Evolutionary conservation across 2,888 invertebrate genomes (phyloP).

Genomic region (Drosophila tanythrix): DNA sequence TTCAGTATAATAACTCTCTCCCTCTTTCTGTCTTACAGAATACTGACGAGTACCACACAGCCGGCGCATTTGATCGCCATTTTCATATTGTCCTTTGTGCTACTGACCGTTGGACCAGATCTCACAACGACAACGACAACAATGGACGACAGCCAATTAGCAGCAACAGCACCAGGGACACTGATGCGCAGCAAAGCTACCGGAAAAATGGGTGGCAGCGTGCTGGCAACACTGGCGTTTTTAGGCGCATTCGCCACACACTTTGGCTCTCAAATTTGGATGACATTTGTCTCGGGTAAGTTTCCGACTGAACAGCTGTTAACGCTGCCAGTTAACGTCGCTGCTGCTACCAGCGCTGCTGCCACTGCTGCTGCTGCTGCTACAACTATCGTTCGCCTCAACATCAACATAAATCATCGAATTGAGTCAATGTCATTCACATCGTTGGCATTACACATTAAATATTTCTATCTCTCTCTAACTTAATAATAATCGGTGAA

Average conservation of each 20-base stretch:
- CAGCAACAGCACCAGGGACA: slow-evolving; percentile 34
- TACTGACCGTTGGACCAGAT: slow-evolving; percentile 86
- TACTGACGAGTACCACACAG: slow-evolving; percentile 90
- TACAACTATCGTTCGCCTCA: neutral
- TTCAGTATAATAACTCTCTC: neutral
- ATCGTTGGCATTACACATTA: slow-evolving; percentile 46
- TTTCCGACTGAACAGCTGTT: slow-evolving; percentile 5
- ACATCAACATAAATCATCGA: slow-evolving; percentile 11
- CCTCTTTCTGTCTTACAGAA: slow-evolving; percentile 85
- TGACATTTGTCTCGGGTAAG: slow-evolving; percentile 95
- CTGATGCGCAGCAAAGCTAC: slow-evolving; percentile 17
- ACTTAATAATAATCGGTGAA: neutral
- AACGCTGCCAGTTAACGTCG: slow-evolving; percentile 2
- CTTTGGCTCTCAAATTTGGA: slow-evolving; percentile 96
- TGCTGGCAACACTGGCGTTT: slow-evolving; percentile 87
- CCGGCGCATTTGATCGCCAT: slow-evolving; percentile 91
- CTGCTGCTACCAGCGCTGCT: slow-evolving; percentile 1
- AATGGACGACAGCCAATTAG: slow-evolving; percentile 34
- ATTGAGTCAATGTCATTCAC: slow-evolving; percentile 20
- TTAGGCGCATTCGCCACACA: slow-evolving; percentile 92
- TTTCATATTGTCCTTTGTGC: slow-evolving; percentile 87
- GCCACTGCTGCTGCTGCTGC: neutral
- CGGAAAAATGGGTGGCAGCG: slow-evolving; percentile 34
- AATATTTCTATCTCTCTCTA: neutral
- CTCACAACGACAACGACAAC: slow-evolving; percentile 67